A percentile compares a stretch with the other conserved stretches of the same genome.
Evolutionary conservation across 2,888 invertebrate genomes (phyloP).

Genomic region (Ectemnius cavifrons): DNA sequence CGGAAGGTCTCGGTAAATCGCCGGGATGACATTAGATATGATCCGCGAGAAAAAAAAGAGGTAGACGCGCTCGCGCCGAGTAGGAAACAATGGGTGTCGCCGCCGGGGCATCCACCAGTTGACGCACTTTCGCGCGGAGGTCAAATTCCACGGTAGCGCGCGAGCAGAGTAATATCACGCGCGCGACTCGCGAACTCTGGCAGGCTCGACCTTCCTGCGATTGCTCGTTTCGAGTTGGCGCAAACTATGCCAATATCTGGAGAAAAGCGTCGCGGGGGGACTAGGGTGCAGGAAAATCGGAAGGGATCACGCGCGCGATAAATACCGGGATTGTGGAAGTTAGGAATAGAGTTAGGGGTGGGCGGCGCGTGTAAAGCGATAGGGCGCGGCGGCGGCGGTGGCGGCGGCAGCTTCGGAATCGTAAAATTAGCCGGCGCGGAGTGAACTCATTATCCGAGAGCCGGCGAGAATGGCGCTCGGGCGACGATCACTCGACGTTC

Average conservation of each 20-base stretch:
- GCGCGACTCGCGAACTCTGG: constrained; percentile 18
- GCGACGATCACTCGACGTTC: too few species aligned
- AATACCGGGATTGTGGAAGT: not conserved
- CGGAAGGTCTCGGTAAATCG: constrained; percentile 34
- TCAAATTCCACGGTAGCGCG: constrained; percentile 60
- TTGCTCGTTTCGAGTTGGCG: constrained; percentile 53
- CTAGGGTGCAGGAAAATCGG: not conserved
- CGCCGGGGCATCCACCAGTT: constrained; percentile 48
- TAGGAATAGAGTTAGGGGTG: too few species aligned
- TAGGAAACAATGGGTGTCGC: constrained; percentile 52
- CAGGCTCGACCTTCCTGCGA: constrained; percentile 60
- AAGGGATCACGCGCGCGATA: not conserved
- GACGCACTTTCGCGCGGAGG: constrained; percentile 63
- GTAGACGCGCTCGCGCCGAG: constrained; percentile 20
- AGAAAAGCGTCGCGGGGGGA: constrained; percentile 14
- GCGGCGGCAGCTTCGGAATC: too few species aligned
- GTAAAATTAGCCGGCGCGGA: too few species aligned
- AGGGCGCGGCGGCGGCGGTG: too few species aligned
- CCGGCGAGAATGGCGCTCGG: too few species aligned
- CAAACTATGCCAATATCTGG: constrained; percentile 57
- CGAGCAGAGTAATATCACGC: constrained; percentile 28
- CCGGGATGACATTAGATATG: constrained; percentile 39
- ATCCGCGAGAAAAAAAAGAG: constrained; percentile 2
- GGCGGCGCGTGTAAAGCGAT: too few species aligned
- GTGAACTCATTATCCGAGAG: too few species aligned